Evolutionary conservation across 1,140 invertebrate species (phyloP).

Genomic region (Maconellicoccus hirsutus): DNA sequence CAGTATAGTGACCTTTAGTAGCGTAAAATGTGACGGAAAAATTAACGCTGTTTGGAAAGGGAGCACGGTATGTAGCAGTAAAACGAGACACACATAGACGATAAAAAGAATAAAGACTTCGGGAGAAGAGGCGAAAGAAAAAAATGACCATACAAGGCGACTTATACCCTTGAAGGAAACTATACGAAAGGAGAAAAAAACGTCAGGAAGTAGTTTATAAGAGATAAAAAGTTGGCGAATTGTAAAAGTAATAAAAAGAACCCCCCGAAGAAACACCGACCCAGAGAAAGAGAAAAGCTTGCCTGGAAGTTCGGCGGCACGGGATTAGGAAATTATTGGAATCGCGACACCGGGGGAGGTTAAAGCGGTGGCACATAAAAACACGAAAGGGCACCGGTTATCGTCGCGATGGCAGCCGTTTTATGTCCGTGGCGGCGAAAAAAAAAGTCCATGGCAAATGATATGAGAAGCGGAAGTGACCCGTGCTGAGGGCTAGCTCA

Average conservation of each 20-base stretch:
- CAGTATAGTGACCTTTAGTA: no score
- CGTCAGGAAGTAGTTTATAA: neutral
- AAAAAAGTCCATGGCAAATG: neutral
- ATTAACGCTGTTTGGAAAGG: neutral
- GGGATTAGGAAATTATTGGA: neutral
- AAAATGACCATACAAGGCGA: neutral
- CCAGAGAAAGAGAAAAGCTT: neutral
- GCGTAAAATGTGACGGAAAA: neutral
- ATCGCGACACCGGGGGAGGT: neutral
- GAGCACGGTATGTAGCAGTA: neutral
- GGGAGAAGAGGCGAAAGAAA: no score
- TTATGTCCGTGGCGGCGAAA: neutral
- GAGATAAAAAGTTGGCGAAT: neutral
- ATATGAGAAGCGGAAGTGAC: slow-evolving; percentile 2
- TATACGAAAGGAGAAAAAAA: no score
- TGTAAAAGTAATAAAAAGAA: neutral
- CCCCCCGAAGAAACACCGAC: neutral
- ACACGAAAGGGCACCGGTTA: neutral
- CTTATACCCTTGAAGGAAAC: no score
- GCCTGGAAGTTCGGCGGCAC: neutral
- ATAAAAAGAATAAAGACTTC: no score
- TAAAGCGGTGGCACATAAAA: slow-evolving; percentile 1
- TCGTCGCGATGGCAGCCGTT: neutral
- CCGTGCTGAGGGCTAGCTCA: neutral
- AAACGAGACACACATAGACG: neutral